Conservation (phyloP, 2,113 vertebrate genomes). For the Salminus brasiliensis region DNA sequence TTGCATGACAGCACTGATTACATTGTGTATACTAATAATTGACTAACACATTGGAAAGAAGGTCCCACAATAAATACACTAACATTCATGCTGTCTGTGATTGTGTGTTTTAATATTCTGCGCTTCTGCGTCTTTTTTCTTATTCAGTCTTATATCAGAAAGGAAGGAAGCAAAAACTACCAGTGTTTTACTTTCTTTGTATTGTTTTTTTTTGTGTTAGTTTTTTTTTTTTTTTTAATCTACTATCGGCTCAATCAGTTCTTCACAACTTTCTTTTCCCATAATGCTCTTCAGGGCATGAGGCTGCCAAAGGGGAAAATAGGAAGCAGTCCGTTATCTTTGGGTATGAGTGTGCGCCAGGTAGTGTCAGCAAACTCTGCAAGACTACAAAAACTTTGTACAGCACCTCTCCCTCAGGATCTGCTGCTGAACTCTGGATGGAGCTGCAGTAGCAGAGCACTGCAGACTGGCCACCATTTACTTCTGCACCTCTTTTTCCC, state of each 20-base stretch:
- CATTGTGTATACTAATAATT: conserved; percentile 2
- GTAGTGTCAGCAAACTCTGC: conserved; percentile 19
- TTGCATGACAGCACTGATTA: no score
- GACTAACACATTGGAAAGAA: conserved; percentile 29
- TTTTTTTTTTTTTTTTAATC: background rate
- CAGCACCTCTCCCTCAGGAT: background rate
- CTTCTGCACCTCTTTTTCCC: background rate
- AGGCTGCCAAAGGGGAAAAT: background rate
- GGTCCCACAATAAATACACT: conserved; percentile 69
- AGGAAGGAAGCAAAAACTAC: no score
- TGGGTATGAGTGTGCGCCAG: background rate
- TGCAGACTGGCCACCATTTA: background rate
- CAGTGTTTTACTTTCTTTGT: no score
- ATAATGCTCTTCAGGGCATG: background rate
- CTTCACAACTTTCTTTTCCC: conserved; percentile 13
- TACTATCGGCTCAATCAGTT: background rate
- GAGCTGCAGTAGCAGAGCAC: background rate
- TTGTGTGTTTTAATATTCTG: background rate
- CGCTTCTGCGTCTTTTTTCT: no score
- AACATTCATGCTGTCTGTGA: conserved; percentile 37
- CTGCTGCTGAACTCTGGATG: background rate
- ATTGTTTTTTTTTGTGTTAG: background rate
- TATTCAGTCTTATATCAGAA: no score
- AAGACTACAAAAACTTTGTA: background rate
- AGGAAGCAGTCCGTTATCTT: conserved; percentile 2